Conservation (phyloP, 2,797 vertebrate genomes). For the Passerculus sandwichensis region DNA sequence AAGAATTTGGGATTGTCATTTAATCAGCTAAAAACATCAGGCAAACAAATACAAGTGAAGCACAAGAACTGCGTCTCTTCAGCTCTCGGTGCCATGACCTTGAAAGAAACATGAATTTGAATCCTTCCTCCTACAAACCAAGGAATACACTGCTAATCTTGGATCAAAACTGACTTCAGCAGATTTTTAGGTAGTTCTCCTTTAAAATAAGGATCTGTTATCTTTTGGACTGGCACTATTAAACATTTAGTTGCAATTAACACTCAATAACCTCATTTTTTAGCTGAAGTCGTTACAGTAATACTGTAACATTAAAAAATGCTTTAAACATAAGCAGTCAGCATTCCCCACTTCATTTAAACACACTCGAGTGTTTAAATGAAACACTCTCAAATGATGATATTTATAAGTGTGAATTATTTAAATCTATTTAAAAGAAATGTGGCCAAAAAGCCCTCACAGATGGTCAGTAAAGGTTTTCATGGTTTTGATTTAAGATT, state of each 20-base stretch:
- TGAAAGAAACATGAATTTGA: background rate
- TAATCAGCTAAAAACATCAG: accelerated
- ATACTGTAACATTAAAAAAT: background rate
- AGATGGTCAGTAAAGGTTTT: background rate
- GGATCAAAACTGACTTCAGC: background rate
- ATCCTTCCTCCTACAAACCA: background rate
- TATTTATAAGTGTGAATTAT: background rate
- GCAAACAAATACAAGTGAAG: background rate
- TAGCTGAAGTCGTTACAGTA: background rate
- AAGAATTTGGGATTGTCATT: background rate
- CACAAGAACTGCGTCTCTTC: background rate
- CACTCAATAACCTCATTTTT: background rate
- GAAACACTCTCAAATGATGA: background rate
- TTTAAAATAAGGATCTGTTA: background rate
- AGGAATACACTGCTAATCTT: background rate
- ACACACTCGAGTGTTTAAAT: background rate
- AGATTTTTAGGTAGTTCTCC: background rate
- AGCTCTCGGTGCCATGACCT: background rate
- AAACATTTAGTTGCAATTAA: background rate
- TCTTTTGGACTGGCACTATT: background rate
- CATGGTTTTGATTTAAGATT: background rate
- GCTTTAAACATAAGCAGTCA: background rate
- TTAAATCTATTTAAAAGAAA: background rate
- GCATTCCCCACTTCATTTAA: background rate
- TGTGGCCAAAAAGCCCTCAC: background rate